A percentile compares a stretch with the other conserved stretches of the same genome.
Evolutionary conservation across 2,888 invertebrate species (phyloP).

Genomic region (Axea sp.): DNA sequence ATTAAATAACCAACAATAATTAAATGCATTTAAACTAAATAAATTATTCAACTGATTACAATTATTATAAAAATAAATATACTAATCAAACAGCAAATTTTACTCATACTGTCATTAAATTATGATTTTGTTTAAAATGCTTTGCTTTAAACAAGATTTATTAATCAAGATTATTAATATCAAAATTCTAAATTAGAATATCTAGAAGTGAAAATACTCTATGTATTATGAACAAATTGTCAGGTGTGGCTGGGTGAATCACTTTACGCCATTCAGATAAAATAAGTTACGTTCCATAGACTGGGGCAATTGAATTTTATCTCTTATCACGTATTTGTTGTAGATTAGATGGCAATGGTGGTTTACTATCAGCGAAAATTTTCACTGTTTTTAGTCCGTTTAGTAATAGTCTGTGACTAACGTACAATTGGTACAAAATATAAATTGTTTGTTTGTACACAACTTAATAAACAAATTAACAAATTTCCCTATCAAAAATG

Average conservation of each 20-base stretch:
- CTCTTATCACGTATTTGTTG: constrained; percentile 76
- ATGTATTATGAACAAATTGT: constrained; percentile 6
- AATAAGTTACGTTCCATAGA: constrained; percentile 64
- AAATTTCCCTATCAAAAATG: constrained; percentile 63
- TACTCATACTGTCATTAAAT: too few species aligned
- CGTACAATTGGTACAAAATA: neutral
- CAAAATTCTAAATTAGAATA: neutral
- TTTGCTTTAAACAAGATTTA: too few species aligned
- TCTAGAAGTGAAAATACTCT: neutral
- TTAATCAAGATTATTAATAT: too few species aligned
- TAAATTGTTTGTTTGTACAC: neutral
- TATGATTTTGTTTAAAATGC: too few species aligned
- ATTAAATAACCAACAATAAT: too few species aligned
- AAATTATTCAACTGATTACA: too few species aligned
- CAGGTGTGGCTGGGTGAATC: constrained; percentile 60
- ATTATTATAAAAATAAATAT: too few species aligned
- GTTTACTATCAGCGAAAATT: constrained; percentile 47
- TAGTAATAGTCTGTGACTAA: constrained; percentile 6
- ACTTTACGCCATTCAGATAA: constrained; percentile 53
- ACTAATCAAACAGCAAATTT: too few species aligned
- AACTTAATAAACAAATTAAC: constrained; percentile 18
- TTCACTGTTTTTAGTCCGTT: constrained; percentile 38
- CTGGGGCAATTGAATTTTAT: constrained; percentile 73
- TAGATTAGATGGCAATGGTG: constrained; percentile 70
- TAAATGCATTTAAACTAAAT: too few species aligned